phyloP scores from a whole-genome alignment of 2,888 invertebrate genomes.

The Lycophotia porphyrea region DNA sequence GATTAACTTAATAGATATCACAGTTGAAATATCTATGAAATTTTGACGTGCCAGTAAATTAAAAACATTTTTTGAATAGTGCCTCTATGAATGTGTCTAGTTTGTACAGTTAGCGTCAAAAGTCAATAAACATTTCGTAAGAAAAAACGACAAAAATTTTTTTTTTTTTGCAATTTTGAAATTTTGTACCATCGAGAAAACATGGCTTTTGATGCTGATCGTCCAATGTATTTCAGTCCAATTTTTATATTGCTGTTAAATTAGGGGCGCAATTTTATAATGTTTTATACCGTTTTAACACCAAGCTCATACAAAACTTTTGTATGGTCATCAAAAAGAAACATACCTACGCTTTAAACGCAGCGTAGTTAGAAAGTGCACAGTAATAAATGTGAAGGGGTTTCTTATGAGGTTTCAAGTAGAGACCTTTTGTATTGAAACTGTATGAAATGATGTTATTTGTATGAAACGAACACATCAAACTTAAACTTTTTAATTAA shows the following conservation, averaged over 20 bases:
- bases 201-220: slow-evolving; percentile 16
- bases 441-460: slow-evolving; percentile 23
- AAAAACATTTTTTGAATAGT: slow-evolving; percentile 29
- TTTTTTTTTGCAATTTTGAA: neutral
- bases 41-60: slow-evolving; percentile 19
- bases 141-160: too few relatives aligned
- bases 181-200: too few relatives aligned
- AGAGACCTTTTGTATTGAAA: slow-evolving; percentile 48
- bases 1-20: slow-evolving; percentile 19
- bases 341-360: slow-evolving; percentile 37
- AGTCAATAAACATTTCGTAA: neutral
- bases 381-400: slow-evolving; percentile 7
- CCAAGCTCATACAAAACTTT: slow-evolving; percentile 6
- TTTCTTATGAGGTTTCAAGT: slow-evolving; percentile 32
- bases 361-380: slow-evolving; percentile 50
- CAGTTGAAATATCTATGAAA: slow-evolving; percentile 13
- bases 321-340: slow-evolving; percentile 10
- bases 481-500: slow-evolving; percentile 35
- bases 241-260: slow-evolving; percentile 39
- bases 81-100: slow-evolving; percentile 22
- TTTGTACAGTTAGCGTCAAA: slow-evolving; percentile 29
- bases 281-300: slow-evolving; percentile 51
- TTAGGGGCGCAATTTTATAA: slow-evolving; percentile 41
- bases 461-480: slow-evolving; percentile 36
- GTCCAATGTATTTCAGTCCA: slow-evolving; percentile 11